A percentile compares a stretch with the other conserved stretches of the same genome.
Evolutionary conservation across 1,140 invertebrate genomes (phyloP).

Genomic region (Uloborus diversus): DNA sequence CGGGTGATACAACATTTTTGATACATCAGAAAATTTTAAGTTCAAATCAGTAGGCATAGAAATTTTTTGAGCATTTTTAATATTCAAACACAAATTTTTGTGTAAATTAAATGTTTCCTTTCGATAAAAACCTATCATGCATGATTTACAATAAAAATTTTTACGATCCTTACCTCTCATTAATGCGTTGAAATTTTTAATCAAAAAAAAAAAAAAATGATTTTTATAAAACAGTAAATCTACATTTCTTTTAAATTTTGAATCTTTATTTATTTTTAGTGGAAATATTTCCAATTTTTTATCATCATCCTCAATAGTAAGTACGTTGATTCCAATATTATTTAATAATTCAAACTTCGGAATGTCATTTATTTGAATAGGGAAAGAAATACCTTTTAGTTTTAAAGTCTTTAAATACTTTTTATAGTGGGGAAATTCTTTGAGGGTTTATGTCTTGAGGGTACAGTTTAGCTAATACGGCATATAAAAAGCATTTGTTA

Average conservation of each 20-base stretch:
- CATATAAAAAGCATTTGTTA: conserved; percentile 25
- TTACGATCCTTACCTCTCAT: background rate
- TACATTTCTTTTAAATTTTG: conserved; percentile 2
- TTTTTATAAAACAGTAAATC: conserved; percentile 16
- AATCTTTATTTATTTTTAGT: background rate
- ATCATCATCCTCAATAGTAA: background rate
- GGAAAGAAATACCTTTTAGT: background rate
- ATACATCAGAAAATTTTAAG: conserved; percentile 19
- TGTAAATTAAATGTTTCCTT: background rate
- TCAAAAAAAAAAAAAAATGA: conserved; percentile 28
- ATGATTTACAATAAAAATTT: conserved; percentile 13
- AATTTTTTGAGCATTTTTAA: conserved; percentile 9
- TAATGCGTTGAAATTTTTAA: conserved; percentile 23
- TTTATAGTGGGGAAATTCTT: background rate
- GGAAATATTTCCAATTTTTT: background rate
- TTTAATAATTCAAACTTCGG: background rate
- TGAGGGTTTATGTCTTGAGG: background rate
- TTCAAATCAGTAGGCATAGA: background rate
- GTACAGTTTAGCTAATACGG: background rate
- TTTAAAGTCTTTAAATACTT: background rate
- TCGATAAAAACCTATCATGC: conserved; percentile 7
- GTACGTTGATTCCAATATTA: background rate
- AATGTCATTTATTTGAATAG: background rate
- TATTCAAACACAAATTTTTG: background rate
- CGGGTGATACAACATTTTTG: conserved; percentile 14